Evolutionary conservation across 2,888 invertebrate species (phyloP).

Genomic region (Drosophila nigritarsus): DNA sequence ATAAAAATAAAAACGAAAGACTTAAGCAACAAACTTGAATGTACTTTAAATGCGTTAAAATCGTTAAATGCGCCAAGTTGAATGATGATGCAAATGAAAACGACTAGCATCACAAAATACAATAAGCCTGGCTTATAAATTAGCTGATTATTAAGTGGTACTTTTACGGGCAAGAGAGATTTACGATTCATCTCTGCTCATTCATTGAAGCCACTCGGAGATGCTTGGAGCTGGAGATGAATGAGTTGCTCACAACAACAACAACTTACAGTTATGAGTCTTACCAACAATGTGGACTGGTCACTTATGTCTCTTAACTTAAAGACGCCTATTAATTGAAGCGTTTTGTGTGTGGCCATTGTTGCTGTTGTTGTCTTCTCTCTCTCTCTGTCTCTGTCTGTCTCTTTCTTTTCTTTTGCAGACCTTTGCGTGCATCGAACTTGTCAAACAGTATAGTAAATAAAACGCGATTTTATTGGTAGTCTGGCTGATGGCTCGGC

Average conservation of each 20-base stretch:
- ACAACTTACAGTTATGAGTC: slow-evolving; percentile 30
- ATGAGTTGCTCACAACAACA: slow-evolving; percentile 29
- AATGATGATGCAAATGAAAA: slow-evolving; percentile 20
- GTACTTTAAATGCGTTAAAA: slow-evolving; percentile 8
- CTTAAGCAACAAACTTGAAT: slow-evolving; percentile 55
- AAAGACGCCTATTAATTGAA: slow-evolving; percentile 26
- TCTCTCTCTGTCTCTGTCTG: neutral
- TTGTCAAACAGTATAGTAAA: slow-evolving; percentile 31
- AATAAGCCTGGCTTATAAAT: slow-evolving; percentile 19
- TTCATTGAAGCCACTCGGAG: slow-evolving; percentile 26
- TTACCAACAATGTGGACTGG: slow-evolving; percentile 1
- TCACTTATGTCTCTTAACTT: slow-evolving; percentile 24
- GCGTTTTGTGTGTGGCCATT: neutral
- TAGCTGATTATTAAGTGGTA: slow-evolving; percentile 16
- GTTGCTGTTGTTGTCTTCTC: neutral
- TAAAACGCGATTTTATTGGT: slow-evolving; percentile 10
- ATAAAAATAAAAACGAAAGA: slow-evolving; percentile 43
- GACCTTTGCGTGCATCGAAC: slow-evolving; percentile 40
- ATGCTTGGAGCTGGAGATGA: slow-evolving; percentile 30
- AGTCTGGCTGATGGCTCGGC: slow-evolving; percentile 17
- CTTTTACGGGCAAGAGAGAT: neutral
- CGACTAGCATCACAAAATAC: slow-evolving; percentile 3
- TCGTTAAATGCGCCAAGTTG: neutral
- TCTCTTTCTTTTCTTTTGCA: neutral
- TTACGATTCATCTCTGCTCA: slow-evolving; percentile 20